Evolutionary conservation across 2,113 vertebrate genomes (phyloP), one percentile per base, ranked within the genome.

Genomic region (Tragelaphus buxtoni): DNA sequence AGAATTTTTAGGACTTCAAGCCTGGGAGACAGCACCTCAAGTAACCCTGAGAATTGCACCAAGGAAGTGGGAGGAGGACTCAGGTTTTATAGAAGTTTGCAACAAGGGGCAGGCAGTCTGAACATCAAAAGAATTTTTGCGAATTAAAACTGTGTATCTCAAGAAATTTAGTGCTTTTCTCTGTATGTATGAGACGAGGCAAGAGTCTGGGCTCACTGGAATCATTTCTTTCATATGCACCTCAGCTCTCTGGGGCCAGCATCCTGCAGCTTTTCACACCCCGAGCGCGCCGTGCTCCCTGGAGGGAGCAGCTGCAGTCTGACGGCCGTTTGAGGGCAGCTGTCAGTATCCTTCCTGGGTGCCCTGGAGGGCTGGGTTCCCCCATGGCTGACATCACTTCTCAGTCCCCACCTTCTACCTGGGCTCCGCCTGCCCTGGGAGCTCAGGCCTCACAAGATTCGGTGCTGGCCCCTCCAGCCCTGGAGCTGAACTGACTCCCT

Each of bases 211-310:
- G 69, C 69, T 74, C 22, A 26, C 39, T 42, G 22, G 26, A 14
- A 26, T 42, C 69, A 24, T 7, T 26, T 22, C 35, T 42, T 42
- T 26, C 1, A 1, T 2, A 14, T 0, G 11, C 69, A 26, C 7
- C 35, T 74, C 69, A 42, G 69, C 39, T 42, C 69, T 42, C 22
- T 26, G 39, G 11, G 69, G 39, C 39, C 69, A 26, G 69, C 69
- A 74, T 42, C 39, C 39, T 74, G 20, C 39, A 42, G 69, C 6
- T 74, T 26, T 74, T 14, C 69, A 26, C 22, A 74, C 39, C 35
- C 35, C 39, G 20, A 12, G 20, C 20, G 0, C 9, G 12, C n/a
- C 4, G 0, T 4, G 6, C 69, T 74, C 39, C 26, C 22, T 2
- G 39, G 10, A 42, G 39, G 69, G 22, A 74, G 39, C 39, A 14